Evolutionary conservation across 2,888 invertebrate genomes (phyloP), one percentile per base, ranked within the genome.

Genomic region (Drosophila neotestacea): DNA sequence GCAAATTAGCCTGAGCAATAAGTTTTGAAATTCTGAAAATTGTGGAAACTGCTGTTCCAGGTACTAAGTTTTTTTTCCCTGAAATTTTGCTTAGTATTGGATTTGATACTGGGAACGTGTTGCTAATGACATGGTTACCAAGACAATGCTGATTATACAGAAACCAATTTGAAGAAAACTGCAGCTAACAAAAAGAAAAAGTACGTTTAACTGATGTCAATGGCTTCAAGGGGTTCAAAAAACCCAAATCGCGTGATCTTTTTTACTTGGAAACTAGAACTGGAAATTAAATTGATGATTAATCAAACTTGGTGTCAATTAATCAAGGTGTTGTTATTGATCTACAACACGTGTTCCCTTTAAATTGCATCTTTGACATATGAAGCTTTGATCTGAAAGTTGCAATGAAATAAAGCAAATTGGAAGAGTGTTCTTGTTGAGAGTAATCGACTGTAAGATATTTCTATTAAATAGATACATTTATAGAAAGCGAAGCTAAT

Each of bases 181-280:
- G 81, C 70, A 80, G 32, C 68, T 58, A 39, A 36, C 52, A 36
- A 30, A 36, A 48, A 58, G 47, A 42, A 55, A 50, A 59, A 30
- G 30, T 28, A 55, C 41, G 22, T 6, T 30, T 38, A 56, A 52
- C 60, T 59, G 54, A 73, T 65, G 85, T 84, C 87, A 82, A 77
- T 83, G 86, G 71, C 81, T 80, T 85, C 41, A 55, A 16, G 36
- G 54, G 62, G 86, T 82, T 85, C 77, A 73, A 65, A 36, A 62
- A 65, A 59, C 74, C 50, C 62, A 3, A 50, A 85, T 83, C 85
- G 80, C 77, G 73, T 79, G 88, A 85, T 82, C 50, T 54, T 64
- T 50, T 63, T 70, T 61, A 58, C 39, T 6, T 55, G 63, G 41
- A 68, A 74, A 47, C 56, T 41, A 58, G 50, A 54, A 65, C 11